A percentile compares a stretch with the other conserved stretches of the same genome.
These are phyloP conservation scores for Dyspetes luteomarginatus DNA, from an alignment of 2,888 invertebrate genomes.

Conservation along the genomic window DNA sequence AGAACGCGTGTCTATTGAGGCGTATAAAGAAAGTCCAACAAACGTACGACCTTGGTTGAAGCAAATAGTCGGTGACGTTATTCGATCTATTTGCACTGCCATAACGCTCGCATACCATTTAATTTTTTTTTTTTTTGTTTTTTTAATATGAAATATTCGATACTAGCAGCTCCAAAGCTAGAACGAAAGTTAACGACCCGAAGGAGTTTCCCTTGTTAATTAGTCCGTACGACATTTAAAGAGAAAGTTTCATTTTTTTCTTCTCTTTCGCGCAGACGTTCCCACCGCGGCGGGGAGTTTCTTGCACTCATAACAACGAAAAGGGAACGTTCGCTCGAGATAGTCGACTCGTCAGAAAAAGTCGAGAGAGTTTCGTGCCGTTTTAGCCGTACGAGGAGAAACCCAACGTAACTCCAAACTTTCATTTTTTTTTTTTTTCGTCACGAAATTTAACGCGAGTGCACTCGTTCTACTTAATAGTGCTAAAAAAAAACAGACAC, in stretches of 20 bases:
- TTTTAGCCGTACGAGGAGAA: conserved; percentile 46
- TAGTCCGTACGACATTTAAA: conserved; percentile 63
- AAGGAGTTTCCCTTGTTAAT: conserved; percentile 57
- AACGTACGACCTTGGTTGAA: no score
- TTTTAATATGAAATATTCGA: not conserved
- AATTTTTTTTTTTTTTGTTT: not conserved
- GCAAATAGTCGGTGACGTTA: conserved; percentile 61
- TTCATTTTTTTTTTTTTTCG: conserved; percentile 42
- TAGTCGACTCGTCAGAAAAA: conserved; percentile 32
- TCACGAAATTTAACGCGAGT: not conserved
- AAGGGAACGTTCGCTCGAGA: conserved; percentile 48
- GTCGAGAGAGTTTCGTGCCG: conserved; percentile 46
- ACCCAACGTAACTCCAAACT: conserved; percentile 49
- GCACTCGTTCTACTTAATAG: no score
- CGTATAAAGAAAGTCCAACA: no score
- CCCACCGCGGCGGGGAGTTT: conserved; percentile 59
- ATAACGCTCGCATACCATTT: not conserved
- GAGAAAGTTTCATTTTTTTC: conserved; percentile 72
- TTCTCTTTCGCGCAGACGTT: conserved; percentile 39
- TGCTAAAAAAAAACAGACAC: not conserved
- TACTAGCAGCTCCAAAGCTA: not conserved
- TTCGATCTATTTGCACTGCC: conserved; percentile 25
- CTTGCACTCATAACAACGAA: conserved; percentile 46
- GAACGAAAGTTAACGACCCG: conserved; percentile 6
- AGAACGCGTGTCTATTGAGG: no score